phyloP scores from a whole-genome alignment of 2,888 invertebrate species.

The Agrotis ipsilon region DNA sequence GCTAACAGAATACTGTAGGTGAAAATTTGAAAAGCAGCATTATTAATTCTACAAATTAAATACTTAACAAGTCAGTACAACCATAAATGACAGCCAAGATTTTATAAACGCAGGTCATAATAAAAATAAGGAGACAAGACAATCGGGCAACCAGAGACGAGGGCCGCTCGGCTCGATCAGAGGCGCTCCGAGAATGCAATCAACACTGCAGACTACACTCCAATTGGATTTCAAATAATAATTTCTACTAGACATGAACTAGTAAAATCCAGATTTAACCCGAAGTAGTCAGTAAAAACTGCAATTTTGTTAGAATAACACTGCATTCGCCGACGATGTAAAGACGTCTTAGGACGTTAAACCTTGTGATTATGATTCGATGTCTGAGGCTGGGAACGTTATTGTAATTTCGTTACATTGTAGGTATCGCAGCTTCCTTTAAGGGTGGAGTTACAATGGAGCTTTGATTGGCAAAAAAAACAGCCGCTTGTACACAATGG shows the following conservation, averaged over 20 bases:
- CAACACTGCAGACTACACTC: constrained; percentile 59
- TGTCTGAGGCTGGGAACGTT: constrained; percentile 27
- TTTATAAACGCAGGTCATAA: constrained; percentile 35
- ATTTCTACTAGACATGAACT: constrained; percentile 55
- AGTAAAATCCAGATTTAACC: constrained; percentile 49
- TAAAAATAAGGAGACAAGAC: constrained; percentile 44
- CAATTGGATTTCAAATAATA: constrained; percentile 70
- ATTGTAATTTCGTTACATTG: constrained; percentile 43
- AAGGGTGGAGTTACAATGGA: constrained; percentile 29
- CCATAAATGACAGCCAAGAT: constrained; percentile 14
- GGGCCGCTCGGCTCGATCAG: constrained; percentile 40
- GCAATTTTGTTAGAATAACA: constrained; percentile 44
- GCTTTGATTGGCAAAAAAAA: constrained; percentile 32
- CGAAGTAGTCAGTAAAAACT: constrained; percentile 46
- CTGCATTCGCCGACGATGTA: constrained; percentile 24
- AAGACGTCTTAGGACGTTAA: constrained; percentile 29
- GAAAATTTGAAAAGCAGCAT: neutral
- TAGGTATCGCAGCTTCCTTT: constrained; percentile 30
- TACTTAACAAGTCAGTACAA: neutral
- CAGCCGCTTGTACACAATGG: constrained; percentile 30
- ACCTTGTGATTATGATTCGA: constrained; percentile 32
- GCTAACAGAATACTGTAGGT: neutral
- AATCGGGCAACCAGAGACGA: constrained; percentile 39
- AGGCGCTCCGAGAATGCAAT: constrained; percentile 63
- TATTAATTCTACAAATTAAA: neutral